Evolutionary conservation across 2,797 vertebrate genomes (phyloP).

Genomic region (Alosa sapidissima): DNA sequence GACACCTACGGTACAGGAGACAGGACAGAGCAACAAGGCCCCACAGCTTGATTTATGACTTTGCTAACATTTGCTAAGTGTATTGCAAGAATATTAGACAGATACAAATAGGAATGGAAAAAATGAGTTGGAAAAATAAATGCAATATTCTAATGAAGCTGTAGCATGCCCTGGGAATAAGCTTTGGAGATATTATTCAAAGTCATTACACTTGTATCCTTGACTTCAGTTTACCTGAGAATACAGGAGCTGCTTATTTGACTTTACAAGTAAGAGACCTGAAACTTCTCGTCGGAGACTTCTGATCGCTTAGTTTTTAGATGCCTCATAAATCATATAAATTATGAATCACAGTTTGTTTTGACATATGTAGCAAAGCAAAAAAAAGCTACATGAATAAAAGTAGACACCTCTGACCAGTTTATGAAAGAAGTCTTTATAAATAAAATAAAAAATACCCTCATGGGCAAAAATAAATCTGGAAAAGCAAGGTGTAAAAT

Average conservation of each 20-base stretch:
- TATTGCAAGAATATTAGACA: not conserved
- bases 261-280: conserved; percentile 28
- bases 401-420: conserved; percentile 72
- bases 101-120: not conserved
- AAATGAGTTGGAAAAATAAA: conserved; percentile 9
- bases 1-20: not conserved
- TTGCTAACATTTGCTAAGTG: not conserved
- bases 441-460: conserved; percentile 69
- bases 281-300: conserved; percentile 49
- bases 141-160: conserved; percentile 21
- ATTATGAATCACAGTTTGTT: conserved; percentile 80
- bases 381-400: conserved; percentile 27
- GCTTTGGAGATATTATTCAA: not conserved
- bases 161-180: not conserved
- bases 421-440: conserved; percentile 76
- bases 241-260: not conserved
- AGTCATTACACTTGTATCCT: conserved; percentile 12
- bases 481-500: conserved; percentile 68
- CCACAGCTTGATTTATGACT: conserved; percentile 14
- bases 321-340: conserved; percentile 75
- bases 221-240: not conserved
- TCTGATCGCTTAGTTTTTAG: conserved; percentile 60
- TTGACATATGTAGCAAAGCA: conserved; percentile 60
- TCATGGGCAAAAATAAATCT: conserved; percentile 75
- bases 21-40: not conserved